Conservation (phyloP, 2,797 vertebrate genomes). For the Hybognathus amarus region DNA sequence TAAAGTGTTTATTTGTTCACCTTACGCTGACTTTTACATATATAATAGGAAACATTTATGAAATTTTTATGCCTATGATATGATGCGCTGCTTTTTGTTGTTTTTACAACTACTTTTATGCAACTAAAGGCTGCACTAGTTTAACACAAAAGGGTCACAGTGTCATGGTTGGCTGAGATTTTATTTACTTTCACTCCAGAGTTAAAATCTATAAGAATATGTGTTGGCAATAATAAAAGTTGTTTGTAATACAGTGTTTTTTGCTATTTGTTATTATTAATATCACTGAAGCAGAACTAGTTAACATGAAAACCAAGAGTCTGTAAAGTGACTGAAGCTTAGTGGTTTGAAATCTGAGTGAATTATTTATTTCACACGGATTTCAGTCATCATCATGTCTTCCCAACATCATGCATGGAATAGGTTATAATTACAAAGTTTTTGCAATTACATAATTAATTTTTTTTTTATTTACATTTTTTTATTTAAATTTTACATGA, state of each 20-base stretch:
- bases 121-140: slow-evolving; percentile 41
- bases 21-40: slow-evolving; percentile 39
- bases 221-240: slow-evolving; percentile 31
- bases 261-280: slow-evolving; percentile 1
- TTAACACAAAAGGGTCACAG: slow-evolving; percentile 21
- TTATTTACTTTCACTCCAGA: slow-evolving; percentile 35
- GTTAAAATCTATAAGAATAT: slow-evolving; percentile 3
- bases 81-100: slow-evolving; percentile 48
- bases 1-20: slow-evolving; percentile 34
- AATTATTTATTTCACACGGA: neutral
- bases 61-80: slow-evolving; percentile 37
- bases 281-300: neutral
- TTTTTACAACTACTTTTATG: slow-evolving; percentile 51
- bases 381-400: neutral
- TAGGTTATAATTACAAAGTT: too few species aligned
- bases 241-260: neutral
- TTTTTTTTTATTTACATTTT: too few species aligned
- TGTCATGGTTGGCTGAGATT: slow-evolving; percentile 26
- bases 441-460: neutral
- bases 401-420: neutral
- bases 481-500: neutral
- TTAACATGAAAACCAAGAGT: neutral
- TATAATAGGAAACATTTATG: slow-evolving; percentile 13
- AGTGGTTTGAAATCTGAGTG: neutral
- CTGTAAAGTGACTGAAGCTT: neutral